A percentile compares a stretch with the other conserved stretches of the same genome.
phyloP scores from a whole-genome alignment of 2,797 vertebrate species.

The Chromis chromis region DNA sequence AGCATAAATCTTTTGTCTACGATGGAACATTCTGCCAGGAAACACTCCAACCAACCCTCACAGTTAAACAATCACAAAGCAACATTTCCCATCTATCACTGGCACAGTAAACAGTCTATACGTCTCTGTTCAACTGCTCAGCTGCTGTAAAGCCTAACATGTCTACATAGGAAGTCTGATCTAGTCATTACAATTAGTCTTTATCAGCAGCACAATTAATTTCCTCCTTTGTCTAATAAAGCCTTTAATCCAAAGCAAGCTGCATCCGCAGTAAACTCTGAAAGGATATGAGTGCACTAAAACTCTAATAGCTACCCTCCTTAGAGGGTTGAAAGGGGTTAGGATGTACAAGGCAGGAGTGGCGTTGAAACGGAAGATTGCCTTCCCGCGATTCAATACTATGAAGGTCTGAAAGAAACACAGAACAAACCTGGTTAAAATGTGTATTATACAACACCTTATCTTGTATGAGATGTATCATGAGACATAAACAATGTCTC shows the following conservation, averaged over 20 bases:
- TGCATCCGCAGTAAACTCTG: conserved; percentile 7
- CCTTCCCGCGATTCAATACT: conserved; percentile 98
- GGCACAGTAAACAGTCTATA: not conserved
- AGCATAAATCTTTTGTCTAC: no score
- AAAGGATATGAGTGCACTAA: conserved; percentile 99
- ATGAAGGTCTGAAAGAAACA: conserved; percentile 95
- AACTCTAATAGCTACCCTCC: conserved; percentile 96
- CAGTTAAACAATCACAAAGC: no score
- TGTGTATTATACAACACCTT: not conserved
- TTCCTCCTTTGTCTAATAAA: conserved; percentile 58
- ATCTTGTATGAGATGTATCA: not conserved
- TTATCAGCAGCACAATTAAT: conserved; percentile 26
- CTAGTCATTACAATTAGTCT: conserved; percentile 14
- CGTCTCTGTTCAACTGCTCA: not conserved
- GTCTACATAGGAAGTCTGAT: not conserved
- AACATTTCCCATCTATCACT: no score
- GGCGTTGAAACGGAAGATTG: conserved; percentile 99
- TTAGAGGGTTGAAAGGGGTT: conserved; percentile 96
- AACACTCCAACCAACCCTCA: no score
- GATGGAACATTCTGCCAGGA: no score
- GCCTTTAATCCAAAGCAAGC: conserved; percentile 53
- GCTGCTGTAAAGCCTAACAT: conserved; percentile 2
- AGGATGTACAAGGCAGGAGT: conserved; percentile 98
- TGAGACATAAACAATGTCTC: not conserved
- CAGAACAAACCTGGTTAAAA: conserved; percentile 27